Evolutionary conservation across 2,888 invertebrate species (phyloP).

Genomic region (Pogonocherus hispidulus): DNA sequence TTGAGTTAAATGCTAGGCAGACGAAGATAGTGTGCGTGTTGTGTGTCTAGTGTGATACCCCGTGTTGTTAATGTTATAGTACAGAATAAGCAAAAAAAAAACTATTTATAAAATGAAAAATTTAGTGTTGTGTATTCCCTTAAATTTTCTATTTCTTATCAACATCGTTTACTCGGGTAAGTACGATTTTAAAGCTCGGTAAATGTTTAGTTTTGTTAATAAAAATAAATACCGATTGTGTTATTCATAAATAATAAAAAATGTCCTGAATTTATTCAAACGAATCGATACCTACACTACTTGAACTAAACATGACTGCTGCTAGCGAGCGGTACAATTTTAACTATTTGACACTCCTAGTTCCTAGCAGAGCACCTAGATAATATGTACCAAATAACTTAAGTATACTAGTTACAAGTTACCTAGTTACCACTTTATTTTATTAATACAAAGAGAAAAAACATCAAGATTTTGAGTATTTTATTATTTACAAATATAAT

Average conservation of each 20-base stretch:
- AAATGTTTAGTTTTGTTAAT: conserved; percentile 7
- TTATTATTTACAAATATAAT: too few species aligned
- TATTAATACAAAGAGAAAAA: too few species aligned
- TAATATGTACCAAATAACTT: too few species aligned
- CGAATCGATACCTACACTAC: conserved; percentile 11
- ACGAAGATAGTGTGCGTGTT: conserved; percentile 57
- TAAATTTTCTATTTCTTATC: conserved; percentile 61
- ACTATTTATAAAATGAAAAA: conserved; percentile 61
- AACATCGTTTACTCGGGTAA: conserved; percentile 59
- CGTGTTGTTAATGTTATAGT: conserved; percentile 53
- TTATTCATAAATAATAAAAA: neutral
- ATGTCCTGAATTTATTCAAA: neutral
- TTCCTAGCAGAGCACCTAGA: too few species aligned
- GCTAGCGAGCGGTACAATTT: conserved; percentile 6
- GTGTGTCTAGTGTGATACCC: conserved; percentile 49
- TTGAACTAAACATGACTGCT: neutral
- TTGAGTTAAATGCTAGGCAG: conserved; percentile 57
- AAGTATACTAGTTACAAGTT: too few species aligned
- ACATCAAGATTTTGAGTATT: too few species aligned
- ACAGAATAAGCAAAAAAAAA: conserved; percentile 46
- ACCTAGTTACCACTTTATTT: too few species aligned
- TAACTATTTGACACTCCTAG: conserved; percentile 21
- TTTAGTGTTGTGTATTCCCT: conserved; percentile 62
- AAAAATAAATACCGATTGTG: neutral
- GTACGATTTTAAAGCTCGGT: conserved; percentile 46